Evolutionary conservation across 2,797 vertebrate genomes (phyloP).

Genomic region (Hydrophis major): DNA sequence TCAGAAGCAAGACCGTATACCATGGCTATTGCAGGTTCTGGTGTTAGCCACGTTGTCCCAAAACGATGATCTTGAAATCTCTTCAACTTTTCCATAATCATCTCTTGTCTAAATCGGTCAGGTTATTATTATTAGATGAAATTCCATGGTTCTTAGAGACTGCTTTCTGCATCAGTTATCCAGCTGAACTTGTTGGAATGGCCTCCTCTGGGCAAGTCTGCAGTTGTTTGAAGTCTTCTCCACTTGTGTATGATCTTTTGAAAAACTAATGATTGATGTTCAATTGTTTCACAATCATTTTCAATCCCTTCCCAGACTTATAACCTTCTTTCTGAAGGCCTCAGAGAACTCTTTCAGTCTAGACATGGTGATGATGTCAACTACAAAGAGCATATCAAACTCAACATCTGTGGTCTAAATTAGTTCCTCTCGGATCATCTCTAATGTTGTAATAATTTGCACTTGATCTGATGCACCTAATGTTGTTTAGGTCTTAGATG

Average conservation of each 20-base stretch:
- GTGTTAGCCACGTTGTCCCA: slow-evolving; percentile 34
- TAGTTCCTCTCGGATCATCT: neutral
- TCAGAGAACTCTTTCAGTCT: neutral
- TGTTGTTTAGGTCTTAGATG: neutral
- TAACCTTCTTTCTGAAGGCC: neutral
- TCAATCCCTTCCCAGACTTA: neutral
- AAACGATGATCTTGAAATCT: slow-evolving; percentile 37
- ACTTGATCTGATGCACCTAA: neutral
- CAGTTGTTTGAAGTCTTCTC: neutral
- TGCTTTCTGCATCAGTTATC: neutral
- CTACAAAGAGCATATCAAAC: neutral
- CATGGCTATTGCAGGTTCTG: slow-evolving; percentile 26
- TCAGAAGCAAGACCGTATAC: neutral
- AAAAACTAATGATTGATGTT: neutral
- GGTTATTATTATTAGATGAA: neutral
- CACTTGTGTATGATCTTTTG: neutral
- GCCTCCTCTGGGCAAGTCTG: neutral
- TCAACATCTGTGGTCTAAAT: neutral
- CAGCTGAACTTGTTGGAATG: neutral
- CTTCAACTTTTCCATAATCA: slow-evolving; percentile 1
- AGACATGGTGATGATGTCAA: neutral
- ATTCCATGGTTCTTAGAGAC: neutral
- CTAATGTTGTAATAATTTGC: neutral
- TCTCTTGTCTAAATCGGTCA: slow-evolving; percentile 17
- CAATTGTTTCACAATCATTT: neutral